These are phyloP conservation scores for Dendrophyllia cribrosa DNA, from an alignment of 64 coral and sea anemone species.

Conservation along the genomic window DNA sequence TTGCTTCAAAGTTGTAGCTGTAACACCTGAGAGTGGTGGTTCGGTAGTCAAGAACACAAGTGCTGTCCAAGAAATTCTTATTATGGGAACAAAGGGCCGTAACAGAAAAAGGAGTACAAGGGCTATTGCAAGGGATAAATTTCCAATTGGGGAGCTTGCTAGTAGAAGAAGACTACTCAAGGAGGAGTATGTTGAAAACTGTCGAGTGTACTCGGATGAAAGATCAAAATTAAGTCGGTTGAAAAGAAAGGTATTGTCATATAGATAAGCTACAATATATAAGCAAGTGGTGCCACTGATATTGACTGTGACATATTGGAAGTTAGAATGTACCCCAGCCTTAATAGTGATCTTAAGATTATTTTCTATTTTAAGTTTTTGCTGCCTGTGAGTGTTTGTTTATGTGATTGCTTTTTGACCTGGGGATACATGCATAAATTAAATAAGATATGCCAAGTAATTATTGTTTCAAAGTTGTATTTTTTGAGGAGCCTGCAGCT, in stretches of 20 bases:
- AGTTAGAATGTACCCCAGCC: constrained; percentile 11
- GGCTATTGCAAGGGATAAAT: constrained; percentile 56
- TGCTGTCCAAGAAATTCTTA: constrained; percentile 50
- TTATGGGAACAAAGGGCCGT: constrained; percentile 39
- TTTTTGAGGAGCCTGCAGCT: constrained; percentile 30
- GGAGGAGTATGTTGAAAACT: constrained; percentile 58
- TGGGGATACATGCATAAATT: constrained; percentile 8
- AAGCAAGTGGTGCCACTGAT: constrained; percentile 13
- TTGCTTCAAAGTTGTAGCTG: constrained; percentile 68
- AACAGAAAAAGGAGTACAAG: constrained; percentile 58
- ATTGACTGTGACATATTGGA: constrained; percentile 11
- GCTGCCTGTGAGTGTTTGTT: constrained; percentile 22
- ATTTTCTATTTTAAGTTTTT: constrained; percentile 20
- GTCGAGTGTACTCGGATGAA: constrained; percentile 34
- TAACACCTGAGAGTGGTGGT: constrained; percentile 43
- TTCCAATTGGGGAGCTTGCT: constrained; percentile 50
- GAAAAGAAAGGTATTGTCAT: constrained; percentile 63
- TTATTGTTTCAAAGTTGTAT: constrained; percentile 14
- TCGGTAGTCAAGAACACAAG: constrained; percentile 48
- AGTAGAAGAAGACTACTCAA: constrained; percentile 23
- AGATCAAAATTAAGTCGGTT: constrained; percentile 41
- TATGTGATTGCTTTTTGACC: constrained; percentile 5
- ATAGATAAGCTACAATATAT: constrained; percentile 13
- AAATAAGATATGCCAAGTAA: constrained; percentile 20
- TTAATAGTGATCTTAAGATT: constrained; percentile 29